Evolutionary conservation across 2,888 invertebrate genomes (phyloP), one percentile per base, ranked within the genome.

Genomic region (Dynastes tityus): DNA sequence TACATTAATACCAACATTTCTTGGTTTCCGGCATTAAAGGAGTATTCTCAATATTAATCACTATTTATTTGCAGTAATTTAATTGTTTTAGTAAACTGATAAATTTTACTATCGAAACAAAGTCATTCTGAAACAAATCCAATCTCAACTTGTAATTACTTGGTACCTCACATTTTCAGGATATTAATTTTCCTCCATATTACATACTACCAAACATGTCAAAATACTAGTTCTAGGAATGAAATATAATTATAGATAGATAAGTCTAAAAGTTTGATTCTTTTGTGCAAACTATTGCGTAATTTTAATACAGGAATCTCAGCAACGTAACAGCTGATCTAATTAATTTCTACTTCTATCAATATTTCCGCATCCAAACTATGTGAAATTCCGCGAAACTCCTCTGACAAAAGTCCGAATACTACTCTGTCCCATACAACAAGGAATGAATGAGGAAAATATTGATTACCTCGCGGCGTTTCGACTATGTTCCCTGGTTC

Each of bases 391-490:
- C 55, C 6, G 22, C 16, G 22, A 58, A 58, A 16, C 32, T 37
- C 32, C 5, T 37, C 32, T 5, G 32, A 37, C 32, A 37, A 37
- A 37, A 37, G 6, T 27, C 29, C 13, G 3, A 51, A 27, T 68
- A 29, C 68, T 13, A 27, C 68, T 27, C 68, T 68, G 68, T 13
- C 13, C 2, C 27, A 29, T 2, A 13, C 51, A 68, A 68, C 68
- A 29, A 68, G 68, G 68, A 68, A 68, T 27, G 68, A 68, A 51
- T 27, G 29, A 68, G 51, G 49, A 68, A 68, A 68, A 68, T 68
- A 68, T 68, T 68, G 68, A 68, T 68, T 68, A 68, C 51, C 68
- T 68, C 53, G 68, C 51, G 29, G 51, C 53, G 68, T 29, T 68
- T 68, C 68, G 16, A 68, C 68, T 68, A 68, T 49, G 13, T 40